Evolutionary conservation across 2,888 invertebrate species (phyloP), one percentile per base, ranked within the genome.

Genomic region (Cetonia aurata): DNA sequence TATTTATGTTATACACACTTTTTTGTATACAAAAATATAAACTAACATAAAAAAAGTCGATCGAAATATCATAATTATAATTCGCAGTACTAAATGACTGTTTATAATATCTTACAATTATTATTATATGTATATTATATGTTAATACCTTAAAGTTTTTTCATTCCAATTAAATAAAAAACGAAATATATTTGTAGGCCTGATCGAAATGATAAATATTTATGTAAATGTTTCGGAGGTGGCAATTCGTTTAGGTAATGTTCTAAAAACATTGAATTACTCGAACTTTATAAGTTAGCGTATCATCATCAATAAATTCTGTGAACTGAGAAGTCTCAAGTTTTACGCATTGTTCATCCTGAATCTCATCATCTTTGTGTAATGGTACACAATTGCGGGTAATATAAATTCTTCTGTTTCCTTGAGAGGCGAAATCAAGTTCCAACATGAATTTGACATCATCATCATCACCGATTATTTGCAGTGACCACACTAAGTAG

Each of bases 381-480:
- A 62, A 15, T 48, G 48, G 31, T 15, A 31, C 9, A 15, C 62
- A 62, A 4, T 13, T 15, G 17, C 31, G 25, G 9, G 33, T 48
- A 8, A 62, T 31, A 48, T 48, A 50, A 13, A 62, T 48, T 33
- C 42, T 48, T 15, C 48, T 48, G 6, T 15, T 33, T 3, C 17
- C 15, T 17, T 25, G 19, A n/a, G 44, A 60, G 10, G 33, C 42
- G 48, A 62, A 62, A 73, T 82, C 82, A 10, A 83, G 70, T 72
- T 81, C 82, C 70, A 79, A 82, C 68, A 75, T 76, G 65, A 79
- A 82, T 13, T 77, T 75, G 3, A 48, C 44, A 65, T 75, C 71
- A 25, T 80, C 79, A 4, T 72, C 41, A 0, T 79, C 76, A 4
- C 81, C 81, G 8, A 82, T 70, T 6, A 80, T 71, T 69, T 83